These are phyloP conservation scores for Megamerina dolium DNA, from an alignment of 2,888 invertebrate genomes.

Conservation along the genomic window DNA sequence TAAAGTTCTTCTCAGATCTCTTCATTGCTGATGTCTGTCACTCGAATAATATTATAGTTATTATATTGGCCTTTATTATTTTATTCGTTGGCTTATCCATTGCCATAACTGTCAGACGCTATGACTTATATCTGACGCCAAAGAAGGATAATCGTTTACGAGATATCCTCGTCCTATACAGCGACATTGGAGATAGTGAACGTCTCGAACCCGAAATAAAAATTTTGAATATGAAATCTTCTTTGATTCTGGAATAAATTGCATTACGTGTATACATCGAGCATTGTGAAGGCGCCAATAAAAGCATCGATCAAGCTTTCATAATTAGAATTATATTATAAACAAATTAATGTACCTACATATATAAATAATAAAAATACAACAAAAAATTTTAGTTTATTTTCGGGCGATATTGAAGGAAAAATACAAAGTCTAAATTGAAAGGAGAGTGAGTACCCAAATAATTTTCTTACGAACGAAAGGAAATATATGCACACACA, in stretches of 20 bases:
- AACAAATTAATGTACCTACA: too few relatives aligned
- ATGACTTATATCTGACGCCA: slow-evolving; percentile 66
- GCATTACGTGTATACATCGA: slow-evolving; percentile 59
- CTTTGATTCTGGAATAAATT: slow-evolving; percentile 78
- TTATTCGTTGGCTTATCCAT: slow-evolving; percentile 51
- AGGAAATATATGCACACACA: too few relatives aligned
- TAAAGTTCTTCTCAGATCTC: slow-evolving; percentile 25
- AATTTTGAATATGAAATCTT: slow-evolving; percentile 69
- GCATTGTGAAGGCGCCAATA: slow-evolving; percentile 28
- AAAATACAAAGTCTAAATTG: too few relatives aligned
- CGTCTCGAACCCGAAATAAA: slow-evolving; percentile 63
- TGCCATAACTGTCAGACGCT: slow-evolving; percentile 51
- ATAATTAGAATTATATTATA: too few relatives aligned
- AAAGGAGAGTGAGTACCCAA: too few relatives aligned
- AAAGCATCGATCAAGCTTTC: slow-evolving; percentile 44
- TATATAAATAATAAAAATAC: too few relatives aligned
- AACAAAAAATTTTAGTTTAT: too few relatives aligned
- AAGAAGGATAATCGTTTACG: slow-evolving; percentile 62
- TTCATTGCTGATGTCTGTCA: slow-evolving; percentile 50
- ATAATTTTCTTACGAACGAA: too few relatives aligned
- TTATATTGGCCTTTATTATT: slow-evolving; percentile 46
- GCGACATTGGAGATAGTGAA: slow-evolving; percentile 59
- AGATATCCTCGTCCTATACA: slow-evolving; percentile 69
- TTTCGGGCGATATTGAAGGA: too few relatives aligned
- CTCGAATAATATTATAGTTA: slow-evolving; percentile 36